Evolutionary conservation across 1,140 invertebrate genomes (phyloP), one percentile per base, ranked within the genome.

Genomic region (Lycorma delicatula): DNA sequence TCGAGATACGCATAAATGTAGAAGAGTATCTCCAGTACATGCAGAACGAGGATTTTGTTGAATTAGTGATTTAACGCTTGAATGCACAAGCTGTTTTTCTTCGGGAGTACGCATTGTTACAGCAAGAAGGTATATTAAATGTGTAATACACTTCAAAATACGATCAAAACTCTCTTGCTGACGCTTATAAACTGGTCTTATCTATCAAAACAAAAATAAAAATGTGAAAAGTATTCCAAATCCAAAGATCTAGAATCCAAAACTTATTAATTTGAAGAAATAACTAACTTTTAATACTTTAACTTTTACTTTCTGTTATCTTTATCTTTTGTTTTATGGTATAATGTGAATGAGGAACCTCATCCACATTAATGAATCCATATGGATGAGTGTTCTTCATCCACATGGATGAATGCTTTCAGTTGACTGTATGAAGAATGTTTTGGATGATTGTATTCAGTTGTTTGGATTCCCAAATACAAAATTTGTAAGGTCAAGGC

Each of bases 151-250:
- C 65, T 85, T 86, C 57, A 91, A 72, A 20, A 86, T 85, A 54
- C 84, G 80, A 68, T 93, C 89, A 67, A 87, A 91, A 72, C 82
- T 86, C 58, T 91, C 89, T 62, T 85, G 81, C 67, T 93, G 90
- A 58, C 81, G 76, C 64, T 85, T 84, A 67, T 83, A 83, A 18
- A 86, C 78, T 4, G 89, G 89, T 58, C 80, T 76, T 52, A 85
- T 75, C 74, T 77, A 26, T 23, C 58, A 46, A n/a, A 59, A 54
- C 29, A 28, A 18, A 60, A 53, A 58, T 36, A 38, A 36, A n/a
- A 48, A 26, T 23, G 18, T 18, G n/a, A 49, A 55, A 55, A 12
- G 3, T 16, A 41, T n/a, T n/a, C n/a, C n/a, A n/a, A n/a, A n/a
- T n/a, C n/a, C n/a, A n/a, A n/a, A n/a, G n/a, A 57, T 36, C 4